Evolutionary conservation across 2,888 invertebrate species (phyloP).

Genomic region (Caenorhabditis angaria): DNA sequence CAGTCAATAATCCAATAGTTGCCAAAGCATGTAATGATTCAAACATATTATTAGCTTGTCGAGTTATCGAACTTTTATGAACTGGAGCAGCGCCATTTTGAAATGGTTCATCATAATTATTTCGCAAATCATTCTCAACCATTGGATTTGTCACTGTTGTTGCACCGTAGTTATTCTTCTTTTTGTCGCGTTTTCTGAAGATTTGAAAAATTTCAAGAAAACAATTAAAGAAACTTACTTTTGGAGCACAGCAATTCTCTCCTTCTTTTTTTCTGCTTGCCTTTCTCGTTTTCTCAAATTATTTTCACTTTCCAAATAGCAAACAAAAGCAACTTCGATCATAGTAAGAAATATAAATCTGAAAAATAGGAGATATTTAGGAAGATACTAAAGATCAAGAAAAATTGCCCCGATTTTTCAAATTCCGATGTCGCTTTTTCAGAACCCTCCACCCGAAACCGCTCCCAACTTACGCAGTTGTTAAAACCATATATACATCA

Average conservation of each 20-base stretch:
- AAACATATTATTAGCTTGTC: conserved; percentile 47
- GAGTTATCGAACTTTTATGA: conserved; percentile 37
- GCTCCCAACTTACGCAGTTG: conserved; percentile 59
- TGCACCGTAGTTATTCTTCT: conserved; percentile 48
- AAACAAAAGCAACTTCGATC: conserved; percentile 68
- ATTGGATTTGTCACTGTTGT: conserved; percentile 31
- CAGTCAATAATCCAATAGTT: conserved; percentile 42
- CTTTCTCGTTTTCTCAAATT: conserved; percentile 46
- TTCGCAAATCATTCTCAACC: conserved; percentile 34
- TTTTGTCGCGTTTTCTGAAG: conserved; percentile 37
- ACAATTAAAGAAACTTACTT: conserved; percentile 10
- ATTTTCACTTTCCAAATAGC: conserved; percentile 59
- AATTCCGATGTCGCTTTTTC: too few species aligned
- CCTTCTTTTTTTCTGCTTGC: conserved; percentile 49
- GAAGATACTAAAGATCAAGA: too few species aligned
- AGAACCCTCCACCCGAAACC: too few species aligned
- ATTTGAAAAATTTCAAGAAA: not conserved
- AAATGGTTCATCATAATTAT: conserved; percentile 41
- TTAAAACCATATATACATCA: conserved; percentile 68
- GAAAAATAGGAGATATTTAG: conserved; percentile 4
- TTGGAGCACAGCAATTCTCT: conserved; percentile 42
- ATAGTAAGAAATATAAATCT: conserved; percentile 68
- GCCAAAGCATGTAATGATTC: conserved; percentile 55
- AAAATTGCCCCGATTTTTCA: too few species aligned
- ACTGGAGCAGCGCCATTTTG: not conserved